Evolutionary conservation across 2,888 invertebrate species (phyloP), one percentile per base, ranked within the genome.

Genomic region (Polydrusus pterygomalis): DNA sequence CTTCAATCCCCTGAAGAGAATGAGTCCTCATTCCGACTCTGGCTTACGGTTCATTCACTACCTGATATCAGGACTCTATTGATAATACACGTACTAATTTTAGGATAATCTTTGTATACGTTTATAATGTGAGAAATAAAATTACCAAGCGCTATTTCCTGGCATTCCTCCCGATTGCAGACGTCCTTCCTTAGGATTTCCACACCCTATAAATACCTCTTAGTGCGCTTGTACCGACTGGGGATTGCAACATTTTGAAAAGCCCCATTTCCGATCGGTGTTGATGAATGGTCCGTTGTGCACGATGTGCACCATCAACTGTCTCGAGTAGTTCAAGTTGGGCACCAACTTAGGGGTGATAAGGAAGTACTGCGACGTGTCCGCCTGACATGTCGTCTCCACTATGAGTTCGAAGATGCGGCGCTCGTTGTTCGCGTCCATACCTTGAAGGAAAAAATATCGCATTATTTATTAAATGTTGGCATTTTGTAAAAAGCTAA

Each of bases 331-430:
- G 9, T 91, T 88, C 76, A 97, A 87, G 80, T 93, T 91, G 1
- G 93, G 91, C 18, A 96, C 87, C 87, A 97, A 96, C 90, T 98
- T 98, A n/a, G 98, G 98, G 2, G 97, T 97, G 0, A 98, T 90
- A 49, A 98, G 89, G 86, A 98, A 97, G 87, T 97, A 98, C 85
- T 98, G 98, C 0, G 95, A 90, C 0, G 94, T 92, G 56, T 91
- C 90, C 3, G 88, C 87, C 72, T 90, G 89, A 58, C 80, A 80
- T 0, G 96, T 95, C 62, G 94, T 92, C 68, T 92, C 90, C 0
- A 96, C 92, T 0, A 97, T 89, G 74, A 97, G 87, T 79, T 96
- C 92, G 83, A 96, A 94, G 84, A 97, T 93, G 81, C 93, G 91
- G 15, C 95, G 89, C 86, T 97, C 97, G 84, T 97, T 97, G 15